Evolutionary conservation across 2,113 vertebrate genomes (phyloP).

Genomic region (Mohoua ochrocephala): DNA sequence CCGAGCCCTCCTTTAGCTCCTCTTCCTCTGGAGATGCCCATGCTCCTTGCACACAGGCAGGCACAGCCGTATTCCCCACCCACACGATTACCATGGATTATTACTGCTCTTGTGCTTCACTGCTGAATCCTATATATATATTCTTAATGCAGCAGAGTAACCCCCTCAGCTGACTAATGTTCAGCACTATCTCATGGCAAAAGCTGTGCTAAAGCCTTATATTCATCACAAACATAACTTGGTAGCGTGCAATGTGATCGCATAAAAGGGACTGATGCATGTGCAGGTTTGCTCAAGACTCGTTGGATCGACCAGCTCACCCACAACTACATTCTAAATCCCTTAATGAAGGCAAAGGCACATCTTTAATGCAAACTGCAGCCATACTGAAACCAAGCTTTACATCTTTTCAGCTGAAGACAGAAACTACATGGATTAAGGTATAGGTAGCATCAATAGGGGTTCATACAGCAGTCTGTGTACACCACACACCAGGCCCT

Average conservation of each 20-base stretch:
- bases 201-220: not conserved
- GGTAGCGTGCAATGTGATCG: fast-evolving
- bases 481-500: not conserved
- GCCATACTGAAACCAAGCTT: not conserved
- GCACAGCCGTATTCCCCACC: not conserved
- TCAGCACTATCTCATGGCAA: not conserved
- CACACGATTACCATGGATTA: not conserved
- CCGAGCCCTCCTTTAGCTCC: not conserved
- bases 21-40: not conserved
- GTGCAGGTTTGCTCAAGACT: not conserved
- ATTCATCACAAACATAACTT: not conserved
- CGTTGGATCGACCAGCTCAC: not conserved
- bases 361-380: not conserved
- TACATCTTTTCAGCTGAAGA: not conserved
- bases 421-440: not conserved
- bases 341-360: not conserved
- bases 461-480: not conserved
- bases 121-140: not conserved
- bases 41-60: not conserved
- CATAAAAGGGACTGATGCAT: not conserved
- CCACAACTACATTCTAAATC: not conserved
- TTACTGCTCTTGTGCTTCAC: not conserved
- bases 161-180: not conserved
- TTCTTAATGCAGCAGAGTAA: not conserved
- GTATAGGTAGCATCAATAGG: not conserved